Evolutionary conservation across 2,113 vertebrate species (phyloP).

Genomic region (Helogale parvula): DNA sequence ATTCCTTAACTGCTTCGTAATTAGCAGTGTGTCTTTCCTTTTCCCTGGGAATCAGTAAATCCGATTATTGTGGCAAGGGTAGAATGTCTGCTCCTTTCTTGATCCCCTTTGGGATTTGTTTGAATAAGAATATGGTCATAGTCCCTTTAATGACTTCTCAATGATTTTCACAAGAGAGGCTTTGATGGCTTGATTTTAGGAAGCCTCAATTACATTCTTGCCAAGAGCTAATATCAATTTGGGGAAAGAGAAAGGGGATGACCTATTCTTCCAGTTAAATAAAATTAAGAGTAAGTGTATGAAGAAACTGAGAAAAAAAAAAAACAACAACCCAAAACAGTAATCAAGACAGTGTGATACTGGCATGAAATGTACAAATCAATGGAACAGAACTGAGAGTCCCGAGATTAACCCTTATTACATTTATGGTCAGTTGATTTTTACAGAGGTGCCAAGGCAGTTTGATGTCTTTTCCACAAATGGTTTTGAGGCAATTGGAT

Average conservation of each 20-base stretch:
- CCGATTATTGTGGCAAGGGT: slow-evolving; percentile 74
- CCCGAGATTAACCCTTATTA: slow-evolving; percentile 37
- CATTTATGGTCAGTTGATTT: slow-evolving; percentile 53
- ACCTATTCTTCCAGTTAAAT: slow-evolving; percentile 63
- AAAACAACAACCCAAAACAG: neutral
- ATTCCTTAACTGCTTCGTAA: slow-evolving; percentile 72
- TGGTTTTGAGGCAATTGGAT: slow-evolving; percentile 25
- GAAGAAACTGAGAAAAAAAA: neutral
- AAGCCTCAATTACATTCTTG: slow-evolving; percentile 67
- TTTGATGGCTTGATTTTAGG: slow-evolving; percentile 74
- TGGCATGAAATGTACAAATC: slow-evolving; percentile 44
- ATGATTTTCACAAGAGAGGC: slow-evolving; percentile 62
- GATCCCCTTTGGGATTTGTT: slow-evolving; percentile 77
- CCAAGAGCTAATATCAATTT: slow-evolving; percentile 71
- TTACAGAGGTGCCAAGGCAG: slow-evolving; percentile 56
- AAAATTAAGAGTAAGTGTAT: slow-evolving; percentile 60
- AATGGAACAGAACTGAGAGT: slow-evolving; percentile 37
- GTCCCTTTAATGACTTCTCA: slow-evolving; percentile 73
- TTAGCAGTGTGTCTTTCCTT: slow-evolving; percentile 69
- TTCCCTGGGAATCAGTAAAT: slow-evolving; percentile 73
- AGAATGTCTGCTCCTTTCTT: slow-evolving; percentile 70
- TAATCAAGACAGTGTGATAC: slow-evolving; percentile 21
- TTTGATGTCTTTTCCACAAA: slow-evolving; percentile 31
- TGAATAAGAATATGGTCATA: slow-evolving; percentile 70
- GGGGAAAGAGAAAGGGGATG: slow-evolving; percentile 42